Evolutionary conservation across 1,140 invertebrate genomes (phyloP), one percentile per base, ranked within the genome.

Genomic region (Metopolophium dirhodum): DNA sequence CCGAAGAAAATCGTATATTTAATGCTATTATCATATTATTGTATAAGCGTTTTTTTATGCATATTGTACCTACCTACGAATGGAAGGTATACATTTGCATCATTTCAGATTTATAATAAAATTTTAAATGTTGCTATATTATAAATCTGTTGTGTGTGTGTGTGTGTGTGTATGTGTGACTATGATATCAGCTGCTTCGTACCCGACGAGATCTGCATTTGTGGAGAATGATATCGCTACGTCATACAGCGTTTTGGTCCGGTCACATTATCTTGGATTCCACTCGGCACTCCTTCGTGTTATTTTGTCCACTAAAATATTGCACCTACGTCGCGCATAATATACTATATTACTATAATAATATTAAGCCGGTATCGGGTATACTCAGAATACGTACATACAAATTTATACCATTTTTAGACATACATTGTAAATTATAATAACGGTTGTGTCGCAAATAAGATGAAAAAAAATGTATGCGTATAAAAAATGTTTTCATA

Each of bases 381-480:
- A 77, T 18, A n/a, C 61, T n/a, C 61, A 18, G 11, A 18, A 77
- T 77, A n/a, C 14, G 22, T 88, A 8, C 8, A 35, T 47, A 51
- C 86, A 88, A 88, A 51, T 88, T 8, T 88, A 88, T 89, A 37
- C 87, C 7, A n/a, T 89, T 89, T 89, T 88, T 89, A n/a, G 20
- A 89, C 87, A 37, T 89, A 26, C n/a, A 89, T 89, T 54, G 18
- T 37, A 85, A 9, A 26, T 41, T 41, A 85, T 26, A 23, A 45
- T 85, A 26, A 41, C 23, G 37, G 37, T 45, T 85, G 22, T 2
- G 83, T 14, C 3, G 26, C 23, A 85, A 41, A 41, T 85, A 41
- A 83, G 20, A 83, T 41, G 20, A 83, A 68, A 68, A 30, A 68
- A 68, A 41, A n/a, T 68, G 61, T n/a, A n/a, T 14, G 11, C 0